A percentile compares a stretch with the other conserved stretches of the same genome.
phyloP scores from a whole-genome alignment of 2,113 vertebrate species.

The Scatophagus argus region DNA sequence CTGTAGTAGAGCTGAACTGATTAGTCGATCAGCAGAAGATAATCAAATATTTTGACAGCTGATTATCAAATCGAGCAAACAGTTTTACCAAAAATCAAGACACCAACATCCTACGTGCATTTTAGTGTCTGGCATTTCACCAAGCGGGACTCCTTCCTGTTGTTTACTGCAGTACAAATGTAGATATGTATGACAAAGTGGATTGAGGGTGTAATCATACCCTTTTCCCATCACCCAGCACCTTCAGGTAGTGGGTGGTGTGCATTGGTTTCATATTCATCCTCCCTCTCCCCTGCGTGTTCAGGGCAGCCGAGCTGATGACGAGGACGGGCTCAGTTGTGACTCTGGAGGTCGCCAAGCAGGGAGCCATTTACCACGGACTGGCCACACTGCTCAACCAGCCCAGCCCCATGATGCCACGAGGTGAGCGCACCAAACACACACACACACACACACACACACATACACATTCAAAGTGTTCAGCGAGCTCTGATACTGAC shows the following conservation, averaged over 20 bases:
- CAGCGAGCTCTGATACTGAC: too few species aligned
- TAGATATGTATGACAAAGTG: too few species aligned
- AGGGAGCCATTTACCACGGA: conserved; percentile 98
- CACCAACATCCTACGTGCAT: too few species aligned
- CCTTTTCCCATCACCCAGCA: too few species aligned
- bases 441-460: not conserved
- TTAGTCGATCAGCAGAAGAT: not conserved
- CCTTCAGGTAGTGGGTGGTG: too few species aligned
- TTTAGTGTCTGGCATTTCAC: too few species aligned
- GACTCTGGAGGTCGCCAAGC: conserved; percentile 97
- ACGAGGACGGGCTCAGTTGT: conserved; percentile 97
- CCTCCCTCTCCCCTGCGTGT: not conserved
- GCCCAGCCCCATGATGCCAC: conserved; percentile 96
- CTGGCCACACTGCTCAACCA: conserved; percentile 97
- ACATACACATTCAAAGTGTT: not conserved
- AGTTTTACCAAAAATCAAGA: too few species aligned
- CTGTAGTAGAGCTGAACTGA: not conserved
- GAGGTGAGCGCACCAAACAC: conserved; percentile 84
- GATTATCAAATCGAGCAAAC: too few species aligned
- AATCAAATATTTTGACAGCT: too few species aligned
- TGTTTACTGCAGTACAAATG: too few species aligned
- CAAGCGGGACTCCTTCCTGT: too few species aligned
- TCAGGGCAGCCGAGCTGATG: conserved; percentile 98
- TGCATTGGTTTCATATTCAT: not conserved
- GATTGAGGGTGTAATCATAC: too few species aligned